These are phyloP conservation scores for Drosophila merina DNA, from an alignment of 2,888 invertebrate genomes.

Conservation along the genomic window DNA sequence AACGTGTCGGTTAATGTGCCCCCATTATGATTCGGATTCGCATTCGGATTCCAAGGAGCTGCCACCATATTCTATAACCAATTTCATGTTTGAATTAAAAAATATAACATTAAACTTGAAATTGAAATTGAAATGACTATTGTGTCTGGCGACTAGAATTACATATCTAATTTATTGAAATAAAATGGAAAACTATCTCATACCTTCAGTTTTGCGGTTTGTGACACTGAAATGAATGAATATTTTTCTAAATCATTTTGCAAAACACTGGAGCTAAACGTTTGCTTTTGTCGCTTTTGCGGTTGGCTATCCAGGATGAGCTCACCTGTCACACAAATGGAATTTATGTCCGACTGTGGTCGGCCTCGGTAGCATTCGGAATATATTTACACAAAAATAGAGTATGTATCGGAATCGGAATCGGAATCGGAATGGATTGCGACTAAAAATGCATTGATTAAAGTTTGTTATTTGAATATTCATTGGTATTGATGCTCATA, in stretches of 20 bases:
- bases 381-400: conserved; percentile 29
- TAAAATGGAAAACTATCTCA: conserved; percentile 27
- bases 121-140: no score
- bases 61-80: conserved; percentile 50
- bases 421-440: conserved; percentile 9
- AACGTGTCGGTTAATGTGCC: conserved; percentile 66
- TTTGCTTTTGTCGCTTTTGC: conserved; percentile 42
- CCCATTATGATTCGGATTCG: conserved; percentile 75
- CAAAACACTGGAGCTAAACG: conserved; percentile 38
- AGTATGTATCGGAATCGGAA: background rate
- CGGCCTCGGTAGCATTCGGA: conserved; percentile 14
- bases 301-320: conserved; percentile 28
- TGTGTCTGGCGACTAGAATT: no score
- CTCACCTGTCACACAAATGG: conserved; percentile 53
- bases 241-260: conserved; percentile 38
- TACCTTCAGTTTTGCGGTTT: conserved; percentile 26
- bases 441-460: conserved; percentile 45
- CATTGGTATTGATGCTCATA: conserved; percentile 23
- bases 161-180: conserved; percentile 10
- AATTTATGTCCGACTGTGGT: conserved; percentile 62
- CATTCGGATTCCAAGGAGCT: conserved; percentile 48
- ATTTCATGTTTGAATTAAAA: conserved; percentile 15
- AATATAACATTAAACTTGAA: background rate
- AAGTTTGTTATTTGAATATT: conserved; percentile 50
- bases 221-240: conserved; percentile 11